phyloP scores from a whole-genome alignment of 2,888 invertebrate species.

The Cactoblastis cactorum region DNA sequence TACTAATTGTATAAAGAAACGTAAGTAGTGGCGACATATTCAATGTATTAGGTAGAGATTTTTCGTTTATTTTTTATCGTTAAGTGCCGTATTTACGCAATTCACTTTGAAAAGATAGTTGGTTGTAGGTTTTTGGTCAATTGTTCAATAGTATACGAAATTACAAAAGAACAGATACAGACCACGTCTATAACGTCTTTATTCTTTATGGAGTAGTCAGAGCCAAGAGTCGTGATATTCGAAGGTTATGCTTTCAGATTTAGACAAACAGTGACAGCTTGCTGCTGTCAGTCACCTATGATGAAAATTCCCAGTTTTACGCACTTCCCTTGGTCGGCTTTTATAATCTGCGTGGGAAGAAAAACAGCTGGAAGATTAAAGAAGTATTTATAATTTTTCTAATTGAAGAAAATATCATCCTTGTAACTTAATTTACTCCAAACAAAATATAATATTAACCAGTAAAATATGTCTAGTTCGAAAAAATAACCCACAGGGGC shows the following conservation, averaged over 20 bases:
- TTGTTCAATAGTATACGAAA: neutral
- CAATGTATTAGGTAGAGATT: too few relatives aligned
- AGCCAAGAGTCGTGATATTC: too few relatives aligned
- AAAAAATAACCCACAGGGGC: conserved; percentile 6
- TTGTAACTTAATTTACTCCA: neutral
- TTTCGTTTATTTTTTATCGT: conserved; percentile 20
- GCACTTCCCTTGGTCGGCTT: too few relatives aligned
- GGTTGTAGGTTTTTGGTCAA: conserved; percentile 9
- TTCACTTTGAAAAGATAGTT: conserved; percentile 24
- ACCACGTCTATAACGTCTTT: too few relatives aligned
- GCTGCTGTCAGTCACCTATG: too few relatives aligned
- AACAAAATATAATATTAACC: neutral
- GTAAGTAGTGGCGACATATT: neutral
- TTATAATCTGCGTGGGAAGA: too few relatives aligned
- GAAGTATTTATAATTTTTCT: neutral
- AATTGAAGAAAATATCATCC: neutral
- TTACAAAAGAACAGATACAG: too few relatives aligned
- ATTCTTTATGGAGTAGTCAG: too few relatives aligned
- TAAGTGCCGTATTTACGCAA: conserved; percentile 14
- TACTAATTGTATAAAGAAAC: neutral
- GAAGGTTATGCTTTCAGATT: too few relatives aligned
- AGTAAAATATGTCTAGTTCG: neutral
- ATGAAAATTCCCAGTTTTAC: too few relatives aligned
- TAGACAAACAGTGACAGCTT: too few relatives aligned
- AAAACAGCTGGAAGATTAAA: too few relatives aligned